Percentiles rank a stretch among this genome's conserved stretches.
These are phyloP conservation scores for Florisuga fusca DNA, from an alignment of 2,797 vertebrate species.

Conservation along the genomic window DNA sequence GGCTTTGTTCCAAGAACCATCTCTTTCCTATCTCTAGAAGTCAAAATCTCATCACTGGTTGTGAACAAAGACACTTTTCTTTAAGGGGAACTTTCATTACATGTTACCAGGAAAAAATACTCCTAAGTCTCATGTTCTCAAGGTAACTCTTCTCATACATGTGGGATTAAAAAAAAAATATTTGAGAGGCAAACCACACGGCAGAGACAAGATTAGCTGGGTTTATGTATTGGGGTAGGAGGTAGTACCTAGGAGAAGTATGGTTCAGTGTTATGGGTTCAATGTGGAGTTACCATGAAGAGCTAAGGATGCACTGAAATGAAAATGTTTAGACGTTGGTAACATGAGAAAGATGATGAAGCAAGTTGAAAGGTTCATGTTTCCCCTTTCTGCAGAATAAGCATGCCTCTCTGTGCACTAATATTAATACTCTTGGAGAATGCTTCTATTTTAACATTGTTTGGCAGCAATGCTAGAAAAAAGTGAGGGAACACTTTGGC, in stretches of 20 bases:
- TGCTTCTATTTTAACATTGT: not conserved
- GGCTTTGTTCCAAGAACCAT: not conserved
- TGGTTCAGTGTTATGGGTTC: not conserved
- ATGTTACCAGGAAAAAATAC: not conserved
- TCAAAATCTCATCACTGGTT: not conserved
- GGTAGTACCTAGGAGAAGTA: not conserved
- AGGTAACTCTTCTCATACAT: not conserved
- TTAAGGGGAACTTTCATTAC: not conserved
- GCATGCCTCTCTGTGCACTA: not conserved
- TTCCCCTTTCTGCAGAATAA: not conserved
- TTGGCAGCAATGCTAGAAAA: not conserved
- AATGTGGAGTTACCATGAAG: not conserved
- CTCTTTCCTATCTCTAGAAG: not conserved
- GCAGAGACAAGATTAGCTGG: not conserved
- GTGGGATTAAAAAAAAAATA: not conserved
- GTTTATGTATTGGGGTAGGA: not conserved
- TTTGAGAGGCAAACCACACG: not conserved
- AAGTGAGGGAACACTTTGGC: not conserved
- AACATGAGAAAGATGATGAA: not conserved
- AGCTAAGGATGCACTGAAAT: not conserved
- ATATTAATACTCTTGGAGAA: not conserved
- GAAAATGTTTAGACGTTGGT: not conserved
- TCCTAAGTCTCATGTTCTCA: not conserved
- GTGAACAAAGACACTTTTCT: not conserved
- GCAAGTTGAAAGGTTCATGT: not conserved